Percentiles rank a stretch among this genome's conserved stretches.
Conservation (phyloP, 2,888 invertebrate species). For the Miltochrista miniata region DNA sequence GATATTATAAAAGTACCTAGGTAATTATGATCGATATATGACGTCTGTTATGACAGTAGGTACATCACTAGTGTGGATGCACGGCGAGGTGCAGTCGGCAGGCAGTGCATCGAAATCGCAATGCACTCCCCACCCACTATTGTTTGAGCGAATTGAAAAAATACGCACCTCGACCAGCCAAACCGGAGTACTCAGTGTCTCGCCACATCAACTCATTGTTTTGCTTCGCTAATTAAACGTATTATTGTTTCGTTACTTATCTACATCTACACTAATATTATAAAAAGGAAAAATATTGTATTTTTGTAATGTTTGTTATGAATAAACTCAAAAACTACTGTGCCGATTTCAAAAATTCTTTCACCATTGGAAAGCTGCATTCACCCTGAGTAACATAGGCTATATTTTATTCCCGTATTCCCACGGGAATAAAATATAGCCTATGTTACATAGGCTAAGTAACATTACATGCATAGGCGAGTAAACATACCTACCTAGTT, state of each 20-base stretch:
- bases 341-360: too few relatives aligned
- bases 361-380: too few relatives aligned
- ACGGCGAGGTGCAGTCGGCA: conserved; percentile 51
- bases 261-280: not conserved
- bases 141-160: conserved; percentile 48
- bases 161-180: conserved; percentile 32
- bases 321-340: too few relatives aligned
- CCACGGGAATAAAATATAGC: too few relatives aligned
- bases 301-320: too few relatives aligned
- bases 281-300: not conserved
- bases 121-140: conserved; percentile 42
- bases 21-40: conserved; percentile 33
- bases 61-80: conserved; percentile 58
- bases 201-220: conserved; percentile 28
- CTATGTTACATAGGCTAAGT: too few relatives aligned
- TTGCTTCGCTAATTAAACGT: conserved; percentile 28
- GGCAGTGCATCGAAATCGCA: conserved; percentile 40
- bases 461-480: too few relatives aligned
- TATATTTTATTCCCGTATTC: too few relatives aligned
- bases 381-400: too few relatives aligned
- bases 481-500: too few relatives aligned
- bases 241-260: conserved; percentile 7
- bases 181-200: conserved; percentile 34
- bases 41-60: conserved; percentile 4
- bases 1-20: not conserved